phyloP scores from a whole-genome alignment of 2,888 invertebrate genomes.

The Aspidiotus rigidus region DNA sequence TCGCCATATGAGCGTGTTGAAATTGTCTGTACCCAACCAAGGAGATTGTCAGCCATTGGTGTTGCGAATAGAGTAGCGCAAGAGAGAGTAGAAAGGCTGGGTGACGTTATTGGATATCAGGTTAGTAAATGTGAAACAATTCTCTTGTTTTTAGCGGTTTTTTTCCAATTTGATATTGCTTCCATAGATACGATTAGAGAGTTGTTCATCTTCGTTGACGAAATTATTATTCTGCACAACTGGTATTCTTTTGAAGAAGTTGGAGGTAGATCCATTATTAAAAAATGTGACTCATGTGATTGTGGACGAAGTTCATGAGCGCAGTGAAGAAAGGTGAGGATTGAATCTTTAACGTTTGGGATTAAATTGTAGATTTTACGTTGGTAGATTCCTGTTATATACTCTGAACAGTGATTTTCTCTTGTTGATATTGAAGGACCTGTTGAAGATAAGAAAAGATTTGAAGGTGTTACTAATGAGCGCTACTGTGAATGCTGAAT shows the following conservation, averaged over 20 bases:
- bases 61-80: constrained; percentile 84
- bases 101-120: constrained; percentile 65
- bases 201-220: constrained; percentile 10
- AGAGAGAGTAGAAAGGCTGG: constrained; percentile 70
- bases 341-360: too few relatives aligned
- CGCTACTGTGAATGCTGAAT: constrained; percentile 56
- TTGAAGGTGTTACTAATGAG: constrained; percentile 62
- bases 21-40: constrained; percentile 85
- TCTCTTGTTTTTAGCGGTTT: too few relatives aligned
- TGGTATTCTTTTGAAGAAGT: constrained; percentile 50
- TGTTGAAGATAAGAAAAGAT: constrained; percentile 48
- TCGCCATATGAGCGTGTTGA: constrained; percentile 52
- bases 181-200: constrained; percentile 24
- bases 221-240: constrained; percentile 67
- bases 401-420: constrained; percentile 49
- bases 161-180: background rate
- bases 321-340: constrained; percentile 49
- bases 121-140: constrained; percentile 42
- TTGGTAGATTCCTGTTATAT: background rate
- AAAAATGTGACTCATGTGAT: constrained; percentile 56
- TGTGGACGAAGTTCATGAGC: constrained; percentile 65
- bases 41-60: constrained; percentile 82
- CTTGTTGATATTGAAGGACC: constrained; percentile 48
- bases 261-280: constrained; percentile 46
- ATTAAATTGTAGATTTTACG: too few relatives aligned